Base-by-base conservation (phyloP, 2,113 vertebrate genomes). In the Alectura lathami region DNA sequence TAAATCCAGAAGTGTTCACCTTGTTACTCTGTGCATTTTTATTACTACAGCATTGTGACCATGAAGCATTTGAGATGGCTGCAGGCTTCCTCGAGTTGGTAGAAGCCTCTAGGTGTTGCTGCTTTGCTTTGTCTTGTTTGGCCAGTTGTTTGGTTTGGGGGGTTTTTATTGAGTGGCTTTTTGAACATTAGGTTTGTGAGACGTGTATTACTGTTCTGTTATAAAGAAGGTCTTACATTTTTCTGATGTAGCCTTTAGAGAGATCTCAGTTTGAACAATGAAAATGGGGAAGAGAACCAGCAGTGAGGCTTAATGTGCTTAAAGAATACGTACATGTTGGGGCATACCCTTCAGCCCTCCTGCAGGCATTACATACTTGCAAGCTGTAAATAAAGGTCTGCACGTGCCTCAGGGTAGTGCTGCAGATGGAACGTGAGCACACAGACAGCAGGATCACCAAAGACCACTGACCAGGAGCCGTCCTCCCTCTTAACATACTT, bases 11-110 rank as follows among this genome's bases (percentile, higher is more conserved):
- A 72, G 22, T 32, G 47, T 88, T 80, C 60, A 30, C 8, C 30
- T 14, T 63, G 36, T 63, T 93, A 47, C 32, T 77, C 56, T 9
- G 17, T 70, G 8, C 14, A 13, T 73, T 79, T 91, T 81, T 60
- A 45, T 59, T 83, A 66, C 68, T 63, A 10, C 50, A 40, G 27
- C 23, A 1, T 36, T 21, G 50, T 70, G 32, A 40, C 36, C 21
- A 0, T 67, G 26, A 60, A 88, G 21, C 29, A 4, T 50, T 60
- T 45, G 47, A 68, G 68, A 32, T 72, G 12, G 24, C 40, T 43
- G 3, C 4, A 60, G 45, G 24, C 32, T 92, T 92, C 0, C 0
- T 6, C 56, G 40, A 21, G 7, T 76, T 57, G 0, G 0, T 47
- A 29, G 70, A 22, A 80, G 27, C 32, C 1, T 2, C 40, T 38